Base-by-base conservation (phyloP, 1,140 invertebrate species). In the Dryas iulia region DNA sequence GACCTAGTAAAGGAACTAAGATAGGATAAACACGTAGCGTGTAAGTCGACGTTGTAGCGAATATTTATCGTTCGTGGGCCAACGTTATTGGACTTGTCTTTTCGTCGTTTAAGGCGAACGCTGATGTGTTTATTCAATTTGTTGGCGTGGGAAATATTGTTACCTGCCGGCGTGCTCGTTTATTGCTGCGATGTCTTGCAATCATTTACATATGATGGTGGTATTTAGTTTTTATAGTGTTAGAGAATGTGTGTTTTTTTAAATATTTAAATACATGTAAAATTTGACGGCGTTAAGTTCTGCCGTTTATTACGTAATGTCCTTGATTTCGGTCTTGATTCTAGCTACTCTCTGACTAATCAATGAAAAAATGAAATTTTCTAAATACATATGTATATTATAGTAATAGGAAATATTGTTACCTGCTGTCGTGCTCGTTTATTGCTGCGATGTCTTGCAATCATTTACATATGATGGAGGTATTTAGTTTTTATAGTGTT, bases 51-150 rank as follows among this genome's bases (percentile, higher is more conserved):
- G 75, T 54, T 62, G 65, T 76, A 79, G 76, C 53, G 66, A 64
- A 85, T 82, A 87, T 88, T 87, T 89, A 88, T 86, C 80, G 77
- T 68, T 66, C 71, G 52, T 75, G 71, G 74, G 76, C 65, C 76
- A 56, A 64, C 81, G 75, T 84, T 90, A 87, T 90, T 90, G 83
- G 83, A 82, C 80, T 87, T 84, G 86, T 84, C 87, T 88, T 86
- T 87, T 84, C 78, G 76, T 75, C 84, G 82, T 90, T 88, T 86
- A 89, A 87, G 82, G 83, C 76, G 75, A 73, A 79, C 79, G 79
- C 72, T 87, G 82, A 90, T 84, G 86, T 88, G 84, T 88, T 87
- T 88, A 90, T 90, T 90, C 84, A 87, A 90, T 90, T 90, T 90
- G 83, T 79, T 82, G 77, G 68, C 83, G 81, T 77, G 71, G 77